Percentiles rank a stretch among this genome's conserved stretches.
phyloP scores from a whole-genome alignment of 2,797 vertebrate genomes.

The Acipenser ruthenus region DNA sequence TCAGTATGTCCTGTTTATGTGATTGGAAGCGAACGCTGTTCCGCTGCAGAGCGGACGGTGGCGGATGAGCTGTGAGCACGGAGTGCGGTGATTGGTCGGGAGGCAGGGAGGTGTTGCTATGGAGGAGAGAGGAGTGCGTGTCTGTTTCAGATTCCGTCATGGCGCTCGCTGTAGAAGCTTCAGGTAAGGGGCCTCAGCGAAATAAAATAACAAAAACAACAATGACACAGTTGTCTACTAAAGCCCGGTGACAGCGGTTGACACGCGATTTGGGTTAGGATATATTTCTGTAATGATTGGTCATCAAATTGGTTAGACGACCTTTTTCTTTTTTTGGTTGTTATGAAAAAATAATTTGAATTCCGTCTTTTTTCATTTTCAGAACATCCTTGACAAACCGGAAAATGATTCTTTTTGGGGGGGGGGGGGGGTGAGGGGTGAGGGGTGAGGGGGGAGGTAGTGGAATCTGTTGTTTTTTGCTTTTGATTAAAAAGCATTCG shows the following conservation, averaged over 20 bases:
- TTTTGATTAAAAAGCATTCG: too few relatives aligned
- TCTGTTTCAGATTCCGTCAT: constrained; percentile 63
- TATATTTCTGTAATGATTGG: neutral
- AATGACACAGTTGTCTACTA: neutral
- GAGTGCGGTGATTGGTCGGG: constrained; percentile 33
- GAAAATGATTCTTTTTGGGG: too few relatives aligned
- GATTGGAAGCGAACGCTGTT: too few relatives aligned
- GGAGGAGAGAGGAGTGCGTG: constrained; percentile 44
- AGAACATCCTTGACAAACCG: too few relatives aligned
- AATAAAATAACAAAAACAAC: neutral
- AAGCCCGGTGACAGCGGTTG: neutral
- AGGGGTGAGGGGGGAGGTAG: too few relatives aligned
- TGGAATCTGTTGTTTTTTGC: too few relatives aligned
- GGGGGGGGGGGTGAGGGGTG: too few relatives aligned
- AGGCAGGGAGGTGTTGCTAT: constrained; percentile 13
- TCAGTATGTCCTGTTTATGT: too few relatives aligned
- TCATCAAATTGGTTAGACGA: neutral
- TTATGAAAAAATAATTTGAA: neutral
- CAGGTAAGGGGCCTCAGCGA: constrained; percentile 50
- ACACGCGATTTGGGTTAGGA: neutral
- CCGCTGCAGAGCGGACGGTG: neutral
- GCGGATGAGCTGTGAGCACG: neutral
- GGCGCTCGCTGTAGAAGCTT: constrained; percentile 48
- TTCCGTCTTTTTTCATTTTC: neutral
- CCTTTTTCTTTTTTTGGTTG: neutral